These are phyloP conservation scores for Caenorhabditis imperialis DNA, from an alignment of 2,888 invertebrate species.

Conservation along the genomic window DNA sequence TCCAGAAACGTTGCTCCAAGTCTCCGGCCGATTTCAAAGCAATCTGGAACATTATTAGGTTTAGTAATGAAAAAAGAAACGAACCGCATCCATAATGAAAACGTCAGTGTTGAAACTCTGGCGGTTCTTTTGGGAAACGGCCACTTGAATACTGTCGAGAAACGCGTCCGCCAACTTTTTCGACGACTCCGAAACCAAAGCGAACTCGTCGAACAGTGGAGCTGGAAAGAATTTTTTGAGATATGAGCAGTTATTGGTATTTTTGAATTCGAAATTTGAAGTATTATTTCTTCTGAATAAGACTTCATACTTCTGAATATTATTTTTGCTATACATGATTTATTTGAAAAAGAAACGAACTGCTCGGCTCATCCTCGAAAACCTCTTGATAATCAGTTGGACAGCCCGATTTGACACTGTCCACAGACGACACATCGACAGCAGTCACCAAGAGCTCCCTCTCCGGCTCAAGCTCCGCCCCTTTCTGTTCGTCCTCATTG, in stretches of 20 bases:
- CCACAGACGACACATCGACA: too few relatives aligned
- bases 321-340: too few relatives aligned
- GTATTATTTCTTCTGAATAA: not conserved
- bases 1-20: slow-evolving; percentile 17
- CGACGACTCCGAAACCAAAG: slow-evolving; percentile 5
- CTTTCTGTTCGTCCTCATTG: not conserved
- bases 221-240: not conserved
- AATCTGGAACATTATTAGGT: slow-evolving; percentile 6
- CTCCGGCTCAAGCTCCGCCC: too few relatives aligned
- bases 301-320: too few relatives aligned
- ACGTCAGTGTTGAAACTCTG: not conserved
- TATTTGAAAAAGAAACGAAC: too few relatives aligned
- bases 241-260: not conserved
- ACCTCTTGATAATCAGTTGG: too few relatives aligned
- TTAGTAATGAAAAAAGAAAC: not conserved
- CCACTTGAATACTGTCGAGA: not conserved
- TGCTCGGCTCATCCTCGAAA: too few relatives aligned
- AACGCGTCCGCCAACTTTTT: slow-evolving; percentile 10
- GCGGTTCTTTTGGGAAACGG: slow-evolving; percentile 8
- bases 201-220: slow-evolving; percentile 10
- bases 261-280: not conserved
- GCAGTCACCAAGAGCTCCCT: too few relatives aligned
- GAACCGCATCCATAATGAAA: slow-evolving; percentile 13
- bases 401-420: too few relatives aligned
- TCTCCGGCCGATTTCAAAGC: slow-evolving; percentile 9